These are phyloP conservation scores for Eledone cirrhosa DNA, from an alignment of 2,888 invertebrate species.

Conservation along the genomic window DNA sequence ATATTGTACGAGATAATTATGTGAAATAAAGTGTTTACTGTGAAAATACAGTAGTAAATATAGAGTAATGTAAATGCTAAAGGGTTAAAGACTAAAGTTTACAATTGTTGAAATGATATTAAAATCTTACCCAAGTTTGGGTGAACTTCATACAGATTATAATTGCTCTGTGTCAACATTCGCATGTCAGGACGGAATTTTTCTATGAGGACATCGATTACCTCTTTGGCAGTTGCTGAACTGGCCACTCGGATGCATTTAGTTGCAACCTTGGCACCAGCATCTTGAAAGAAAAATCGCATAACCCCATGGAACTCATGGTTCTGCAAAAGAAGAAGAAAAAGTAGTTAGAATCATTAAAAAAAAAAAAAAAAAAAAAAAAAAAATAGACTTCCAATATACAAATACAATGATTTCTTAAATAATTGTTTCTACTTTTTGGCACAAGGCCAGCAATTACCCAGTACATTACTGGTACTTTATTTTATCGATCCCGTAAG, in stretches of 20 bases:
- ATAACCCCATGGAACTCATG: constrained; percentile 99
- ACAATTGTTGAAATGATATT: background rate
- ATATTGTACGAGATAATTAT: too few species aligned
- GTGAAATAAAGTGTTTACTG: too few species aligned
- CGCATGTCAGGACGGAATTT: constrained; percentile 99
- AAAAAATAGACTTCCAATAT: background rate
- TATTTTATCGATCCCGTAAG: too few species aligned
- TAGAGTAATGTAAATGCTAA: too few species aligned
- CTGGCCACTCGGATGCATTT: constrained; percentile 98
- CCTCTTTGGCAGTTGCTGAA: constrained; percentile 93
- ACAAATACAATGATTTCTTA: too few species aligned
- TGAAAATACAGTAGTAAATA: too few species aligned
- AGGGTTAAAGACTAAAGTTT: too few species aligned
- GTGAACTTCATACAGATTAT: constrained; percentile 75
- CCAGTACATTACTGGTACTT: too few species aligned
- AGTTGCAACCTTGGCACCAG: constrained; percentile 92
- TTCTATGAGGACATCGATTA: constrained; percentile 96
- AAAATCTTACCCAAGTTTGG: constrained; percentile 74
- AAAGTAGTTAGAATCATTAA: background rate
- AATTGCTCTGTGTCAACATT: constrained; percentile 75
- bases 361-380: background rate
- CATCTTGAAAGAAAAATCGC: constrained; percentile 99
- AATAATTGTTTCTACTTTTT: too few species aligned
- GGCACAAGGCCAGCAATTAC: too few species aligned
- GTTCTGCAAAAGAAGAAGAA: constrained; percentile 75